A percentile compares a stretch with the other conserved stretches of the same genome.
Conservation (phyloP, 2,888 invertebrate genomes). For the Drosophila barbarae region DNA sequence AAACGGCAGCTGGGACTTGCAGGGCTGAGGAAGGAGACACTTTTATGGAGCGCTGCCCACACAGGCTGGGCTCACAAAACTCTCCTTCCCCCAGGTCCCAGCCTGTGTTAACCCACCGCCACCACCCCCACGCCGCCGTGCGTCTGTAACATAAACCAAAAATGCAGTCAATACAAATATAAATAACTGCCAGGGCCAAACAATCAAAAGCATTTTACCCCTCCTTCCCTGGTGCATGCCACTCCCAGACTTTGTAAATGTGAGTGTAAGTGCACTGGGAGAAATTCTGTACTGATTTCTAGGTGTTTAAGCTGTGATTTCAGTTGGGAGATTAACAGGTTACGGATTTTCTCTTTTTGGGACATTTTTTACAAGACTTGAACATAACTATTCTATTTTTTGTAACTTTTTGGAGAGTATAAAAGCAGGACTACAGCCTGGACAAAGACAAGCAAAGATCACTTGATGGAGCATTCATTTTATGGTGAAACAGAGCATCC, state of each 20-base stretch:
- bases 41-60: slow-evolving; percentile 20
- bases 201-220: slow-evolving; percentile 48
- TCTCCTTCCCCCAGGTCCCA: not conserved
- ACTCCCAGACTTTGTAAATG: not conserved
- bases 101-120: not conserved
- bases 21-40: slow-evolving; percentile 6
- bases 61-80: slow-evolving; percentile 7
- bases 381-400: not conserved
- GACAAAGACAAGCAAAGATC: not conserved
- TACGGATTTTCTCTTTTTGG: no score
- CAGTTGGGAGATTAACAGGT: not conserved
- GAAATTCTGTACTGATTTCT: not conserved
- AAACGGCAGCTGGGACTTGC: not conserved
- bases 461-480: not conserved
- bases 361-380: not conserved
- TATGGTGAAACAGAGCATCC: not conserved
- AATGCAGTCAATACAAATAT: slow-evolving; percentile 49
- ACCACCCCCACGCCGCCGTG: not conserved
- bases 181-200: slow-evolving; percentile 48
- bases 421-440: not conserved
- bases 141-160: slow-evolving; percentile 44
- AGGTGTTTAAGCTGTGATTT: no score
- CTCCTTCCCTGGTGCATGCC: not conserved
- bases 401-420: not conserved
- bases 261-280: not conserved